Conservation (phyloP, 2,888 invertebrate species). For the Macroteleia sp. region DNA sequence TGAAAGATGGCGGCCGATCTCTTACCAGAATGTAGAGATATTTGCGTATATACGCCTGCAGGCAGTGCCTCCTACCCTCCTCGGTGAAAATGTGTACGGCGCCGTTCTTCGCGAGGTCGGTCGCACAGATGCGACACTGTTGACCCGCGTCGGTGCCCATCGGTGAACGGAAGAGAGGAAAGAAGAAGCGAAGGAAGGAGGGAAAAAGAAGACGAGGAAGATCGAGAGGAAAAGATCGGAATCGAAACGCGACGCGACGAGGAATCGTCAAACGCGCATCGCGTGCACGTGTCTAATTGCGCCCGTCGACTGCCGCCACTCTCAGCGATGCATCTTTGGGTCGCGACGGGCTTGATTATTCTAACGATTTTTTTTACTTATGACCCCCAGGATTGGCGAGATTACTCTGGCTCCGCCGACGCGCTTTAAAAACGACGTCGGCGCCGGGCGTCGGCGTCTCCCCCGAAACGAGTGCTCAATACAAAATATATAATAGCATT, state of each 20-base stretch:
- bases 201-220: too few relatives aligned
- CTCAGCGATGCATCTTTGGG: constrained; percentile 59
- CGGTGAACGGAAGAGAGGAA: too few relatives aligned
- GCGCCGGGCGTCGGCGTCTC: constrained; percentile 80
- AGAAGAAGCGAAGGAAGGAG: too few relatives aligned
- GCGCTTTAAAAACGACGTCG: constrained; percentile 80
- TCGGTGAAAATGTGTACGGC: constrained; percentile 88
- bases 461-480: constrained; percentile 82
- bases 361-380: constrained; percentile 77
- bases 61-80: constrained; percentile 87
- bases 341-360: constrained; percentile 74
- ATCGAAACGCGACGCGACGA: constrained; percentile 22
- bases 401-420: constrained; percentile 77
- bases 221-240: too few relatives aligned
- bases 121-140: constrained; percentile 87
- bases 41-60: constrained; percentile 88
- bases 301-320: constrained; percentile 51
- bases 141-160: too few relatives aligned
- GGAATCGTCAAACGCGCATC: constrained; percentile 28
- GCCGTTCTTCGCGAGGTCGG: constrained; percentile 85
- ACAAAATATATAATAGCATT: constrained; percentile 82
- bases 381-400: constrained; percentile 79
- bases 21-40: constrained; percentile 88
- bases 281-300: constrained; percentile 47
- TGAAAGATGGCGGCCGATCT: constrained; percentile 34